Percentiles rank a stretch among this genome's conserved stretches.
Evolutionary conservation across 2,888 invertebrate species (phyloP).

Genomic region (Podabrus alpinus): DNA sequence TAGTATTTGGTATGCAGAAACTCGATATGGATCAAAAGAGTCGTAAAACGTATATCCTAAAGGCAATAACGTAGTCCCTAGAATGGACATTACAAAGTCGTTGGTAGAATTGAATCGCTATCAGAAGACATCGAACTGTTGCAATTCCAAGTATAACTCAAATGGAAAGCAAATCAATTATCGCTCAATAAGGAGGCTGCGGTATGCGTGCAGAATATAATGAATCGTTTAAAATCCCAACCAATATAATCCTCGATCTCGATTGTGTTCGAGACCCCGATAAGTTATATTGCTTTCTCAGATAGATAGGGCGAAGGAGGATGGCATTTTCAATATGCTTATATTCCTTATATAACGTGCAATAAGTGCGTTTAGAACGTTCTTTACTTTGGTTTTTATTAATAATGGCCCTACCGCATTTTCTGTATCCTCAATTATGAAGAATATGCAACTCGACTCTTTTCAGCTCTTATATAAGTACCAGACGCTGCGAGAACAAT

Average conservation of each 20-base stretch:
- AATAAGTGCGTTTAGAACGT: constrained; percentile 43
- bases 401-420: constrained; percentile 36
- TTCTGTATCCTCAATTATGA: constrained; percentile 29
- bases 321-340: constrained; percentile 54
- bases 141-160: constrained; percentile 24
- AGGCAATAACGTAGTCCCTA: constrained; percentile 21
- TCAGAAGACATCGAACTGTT: constrained; percentile 18
- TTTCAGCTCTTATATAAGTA: constrained; percentile 15
- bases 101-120: constrained; percentile 21
- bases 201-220: constrained; percentile 49
- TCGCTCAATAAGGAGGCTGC: constrained; percentile 35
- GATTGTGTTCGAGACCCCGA: constrained; percentile 34
- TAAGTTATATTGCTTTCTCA: constrained; percentile 44
- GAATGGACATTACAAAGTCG: constrained; percentile 23
- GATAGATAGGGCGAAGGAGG: constrained; percentile 41
- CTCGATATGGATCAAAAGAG: constrained; percentile 18
- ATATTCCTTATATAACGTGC: constrained; percentile 49
- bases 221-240: constrained; percentile 52
- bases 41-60: constrained; percentile 16
- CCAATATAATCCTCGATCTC: constrained; percentile 45
- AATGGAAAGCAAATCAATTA: constrained; percentile 36
- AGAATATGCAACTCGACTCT: constrained; percentile 26
- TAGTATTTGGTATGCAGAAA: constrained; percentile 16
- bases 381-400: constrained; percentile 39
- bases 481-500: constrained; percentile 30